A percentile compares a stretch with the other conserved stretches of the same genome.
Conservation (phyloP, 2,113 vertebrate species). For the Mesitornis unicolor region DNA sequence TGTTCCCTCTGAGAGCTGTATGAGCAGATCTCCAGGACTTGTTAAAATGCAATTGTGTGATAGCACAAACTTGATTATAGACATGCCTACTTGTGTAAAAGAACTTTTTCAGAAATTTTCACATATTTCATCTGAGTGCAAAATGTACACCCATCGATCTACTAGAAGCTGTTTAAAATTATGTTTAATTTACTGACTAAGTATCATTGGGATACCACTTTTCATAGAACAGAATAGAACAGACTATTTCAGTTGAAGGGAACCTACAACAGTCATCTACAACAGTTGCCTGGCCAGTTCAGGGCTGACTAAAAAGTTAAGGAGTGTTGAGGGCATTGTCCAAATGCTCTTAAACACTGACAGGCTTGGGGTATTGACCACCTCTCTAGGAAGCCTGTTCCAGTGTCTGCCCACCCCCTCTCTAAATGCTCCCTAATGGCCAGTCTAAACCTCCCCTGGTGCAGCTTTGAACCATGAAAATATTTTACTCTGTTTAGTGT, state of each 20-base stretch:
- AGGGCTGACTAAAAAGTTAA: background rate
- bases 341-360: background rate
- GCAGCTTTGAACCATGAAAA: background rate
- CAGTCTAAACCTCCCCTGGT: too few relatives aligned
- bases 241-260: background rate
- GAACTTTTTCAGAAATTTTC: background rate
- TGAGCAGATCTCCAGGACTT: background rate
- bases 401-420: too few relatives aligned
- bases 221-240: background rate
- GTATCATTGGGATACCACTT: background rate
- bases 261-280: too few relatives aligned
- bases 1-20: too few relatives aligned
- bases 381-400: too few relatives aligned
- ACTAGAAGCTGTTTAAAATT: background rate
- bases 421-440: too few relatives aligned
- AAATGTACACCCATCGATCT: background rate
- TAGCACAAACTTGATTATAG: background rate
- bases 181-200: background rate
- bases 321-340: background rate
- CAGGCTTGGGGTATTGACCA: too few relatives aligned
- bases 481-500: background rate
- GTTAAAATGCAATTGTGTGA: background rate
- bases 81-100: background rate
- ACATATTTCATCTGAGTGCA: background rate
- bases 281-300: background rate